phyloP scores from a whole-genome alignment of 2,888 invertebrate genomes.

The Willowsia nigromaculata region DNA sequence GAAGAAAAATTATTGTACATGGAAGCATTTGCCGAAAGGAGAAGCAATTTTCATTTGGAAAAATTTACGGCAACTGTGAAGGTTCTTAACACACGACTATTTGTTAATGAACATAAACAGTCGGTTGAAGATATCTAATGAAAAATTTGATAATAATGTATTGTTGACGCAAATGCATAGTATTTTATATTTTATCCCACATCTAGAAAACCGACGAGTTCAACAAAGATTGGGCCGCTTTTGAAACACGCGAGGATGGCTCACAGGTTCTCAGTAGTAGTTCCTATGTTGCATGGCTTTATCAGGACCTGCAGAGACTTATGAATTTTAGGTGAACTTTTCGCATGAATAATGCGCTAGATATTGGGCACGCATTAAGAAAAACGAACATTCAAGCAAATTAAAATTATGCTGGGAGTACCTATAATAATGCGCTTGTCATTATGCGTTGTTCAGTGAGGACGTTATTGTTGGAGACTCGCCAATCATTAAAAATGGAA shows the following conservation, averaged over 20 bases:
- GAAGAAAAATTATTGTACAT: background rate
- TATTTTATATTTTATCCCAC: background rate
- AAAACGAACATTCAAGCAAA: background rate
- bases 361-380: background rate
- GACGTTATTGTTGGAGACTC: slow-evolving; percentile 48
- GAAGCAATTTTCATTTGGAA: slow-evolving; percentile 39
- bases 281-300: slow-evolving; percentile 10
- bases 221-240: background rate
- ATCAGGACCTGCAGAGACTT: slow-evolving; percentile 50
- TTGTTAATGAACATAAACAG: too few relatives aligned
- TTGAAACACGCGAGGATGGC: background rate
- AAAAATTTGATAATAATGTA: background rate
- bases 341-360: background rate
- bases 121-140: too few relatives aligned
- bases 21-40: background rate
- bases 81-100: too few relatives aligned
- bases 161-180: background rate
- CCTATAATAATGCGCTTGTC: background rate
- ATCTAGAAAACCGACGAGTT: background rate
- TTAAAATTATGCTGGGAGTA: too few relatives aligned
- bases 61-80: slow-evolving; percentile 28
- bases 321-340: slow-evolving; percentile 57
- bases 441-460: background rate
- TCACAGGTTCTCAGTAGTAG: background rate
- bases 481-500: background rate